These are phyloP conservation scores for Dyspetes luteomarginatus DNA, from an alignment of 2,888 invertebrate species.

Conservation along the genomic window DNA sequence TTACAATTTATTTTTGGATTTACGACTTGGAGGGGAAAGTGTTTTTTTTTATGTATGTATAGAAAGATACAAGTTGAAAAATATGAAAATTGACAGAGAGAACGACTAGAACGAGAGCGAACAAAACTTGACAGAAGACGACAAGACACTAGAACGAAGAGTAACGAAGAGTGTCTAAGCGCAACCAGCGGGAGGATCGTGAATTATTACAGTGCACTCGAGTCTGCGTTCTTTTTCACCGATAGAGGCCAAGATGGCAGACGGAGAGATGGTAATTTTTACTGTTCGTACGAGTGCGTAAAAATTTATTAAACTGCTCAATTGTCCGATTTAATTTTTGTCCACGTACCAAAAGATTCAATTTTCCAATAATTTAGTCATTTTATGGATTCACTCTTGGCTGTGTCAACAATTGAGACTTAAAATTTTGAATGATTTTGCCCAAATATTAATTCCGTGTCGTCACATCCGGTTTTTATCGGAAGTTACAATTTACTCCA, in stretches of 20 bases:
- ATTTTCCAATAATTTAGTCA: too few species aligned
- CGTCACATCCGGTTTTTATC: background rate
- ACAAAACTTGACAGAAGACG: constrained; percentile 4
- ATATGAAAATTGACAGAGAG: constrained; percentile 3
- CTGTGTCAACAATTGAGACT: background rate
- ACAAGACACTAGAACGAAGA: background rate
- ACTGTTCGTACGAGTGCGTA: too few species aligned
- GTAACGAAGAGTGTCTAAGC: background rate
- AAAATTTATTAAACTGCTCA: too few species aligned
- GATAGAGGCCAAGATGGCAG: background rate
- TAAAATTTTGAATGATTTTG: background rate
- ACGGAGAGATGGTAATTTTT: background rate
- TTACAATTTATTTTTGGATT: background rate
- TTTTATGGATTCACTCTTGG: too few species aligned
- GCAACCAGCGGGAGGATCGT: background rate
- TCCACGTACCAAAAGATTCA: too few species aligned
- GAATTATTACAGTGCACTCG: background rate
- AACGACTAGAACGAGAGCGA: constrained; percentile 15
- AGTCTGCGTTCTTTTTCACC: background rate
- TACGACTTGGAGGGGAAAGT: background rate
- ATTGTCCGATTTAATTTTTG: too few species aligned
- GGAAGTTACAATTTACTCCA: background rate
- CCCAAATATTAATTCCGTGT: background rate
- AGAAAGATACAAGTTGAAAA: constrained; percentile 22
- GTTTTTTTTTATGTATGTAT: constrained; percentile 23